Percentiles rank a stretch among this genome's conserved stretches.
phyloP scores from a whole-genome alignment of 2,888 invertebrate genomes.

The Drosophila subquinaria region DNA sequence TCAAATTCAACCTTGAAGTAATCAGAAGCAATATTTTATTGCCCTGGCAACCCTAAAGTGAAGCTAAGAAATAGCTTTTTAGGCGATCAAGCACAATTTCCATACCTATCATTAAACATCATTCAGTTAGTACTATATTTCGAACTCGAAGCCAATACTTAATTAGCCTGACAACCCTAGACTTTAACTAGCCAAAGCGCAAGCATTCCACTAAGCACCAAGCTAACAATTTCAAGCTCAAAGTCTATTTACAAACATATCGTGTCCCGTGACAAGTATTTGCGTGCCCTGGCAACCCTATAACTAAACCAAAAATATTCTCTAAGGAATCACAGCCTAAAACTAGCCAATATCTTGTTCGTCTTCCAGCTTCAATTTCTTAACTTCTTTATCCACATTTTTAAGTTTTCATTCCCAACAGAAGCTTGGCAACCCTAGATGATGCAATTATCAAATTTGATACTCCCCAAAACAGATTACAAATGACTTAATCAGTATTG shows the following conservation, averaged over 20 bases:
- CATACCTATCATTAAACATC: too few relatives aligned
- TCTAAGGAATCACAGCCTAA: too few relatives aligned
- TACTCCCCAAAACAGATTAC: not conserved
- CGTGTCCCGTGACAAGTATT: too few relatives aligned
- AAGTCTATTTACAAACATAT: too few relatives aligned
- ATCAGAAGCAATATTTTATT: too few relatives aligned
- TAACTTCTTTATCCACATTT: not conserved
- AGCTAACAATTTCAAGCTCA: too few relatives aligned
- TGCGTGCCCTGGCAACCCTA: not conserved
- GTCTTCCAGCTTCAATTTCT: not conserved
- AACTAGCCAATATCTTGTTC: not conserved
- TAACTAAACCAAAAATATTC: too few relatives aligned
- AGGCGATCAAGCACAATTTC: too few relatives aligned
- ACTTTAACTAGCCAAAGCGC: not conserved
- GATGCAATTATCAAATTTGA: not conserved
- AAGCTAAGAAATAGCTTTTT: too few relatives aligned
- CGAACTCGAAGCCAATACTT: not conserved
- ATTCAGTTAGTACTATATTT: too few relatives aligned
- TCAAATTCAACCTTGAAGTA: too few relatives aligned
- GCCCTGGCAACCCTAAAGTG: not conserved
- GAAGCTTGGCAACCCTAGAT: not conserved
- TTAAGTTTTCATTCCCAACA: not conserved
- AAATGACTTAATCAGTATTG: not conserved
- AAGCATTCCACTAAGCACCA: not conserved
- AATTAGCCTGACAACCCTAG: constrained; percentile 1